These are phyloP conservation scores for Dicyrtomina minuta DNA, from an alignment of 2,888 invertebrate genomes.

Conservation along the genomic window DNA sequence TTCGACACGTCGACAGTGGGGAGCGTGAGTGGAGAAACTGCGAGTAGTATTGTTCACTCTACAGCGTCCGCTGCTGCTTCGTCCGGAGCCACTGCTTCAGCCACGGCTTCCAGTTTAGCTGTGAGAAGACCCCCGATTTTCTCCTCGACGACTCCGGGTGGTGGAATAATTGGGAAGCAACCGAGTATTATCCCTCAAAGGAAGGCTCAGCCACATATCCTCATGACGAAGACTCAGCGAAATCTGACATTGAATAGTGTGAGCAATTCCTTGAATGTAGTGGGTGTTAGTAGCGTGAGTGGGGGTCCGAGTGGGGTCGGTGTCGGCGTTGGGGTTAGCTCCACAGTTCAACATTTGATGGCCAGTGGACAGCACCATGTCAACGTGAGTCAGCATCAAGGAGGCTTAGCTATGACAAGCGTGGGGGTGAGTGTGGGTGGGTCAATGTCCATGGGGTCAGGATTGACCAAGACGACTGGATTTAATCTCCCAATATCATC, in stretches of 20 bases:
- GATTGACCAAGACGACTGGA: background rate
- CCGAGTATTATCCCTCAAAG: conserved; percentile 47
- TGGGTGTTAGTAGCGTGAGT: background rate
- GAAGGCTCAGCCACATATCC: conserved; percentile 51
- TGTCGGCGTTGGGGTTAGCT: too few relatives aligned
- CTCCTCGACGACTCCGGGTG: conserved; percentile 29
- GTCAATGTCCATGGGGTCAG: background rate
- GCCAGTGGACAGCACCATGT: too few relatives aligned
- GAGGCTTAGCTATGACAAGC: background rate
- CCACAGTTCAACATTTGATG: conserved; percentile 13
- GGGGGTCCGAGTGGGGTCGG: background rate
- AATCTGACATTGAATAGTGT: conserved; percentile 28
- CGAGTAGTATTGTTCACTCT: conserved; percentile 7
- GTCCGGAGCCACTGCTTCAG: conserved; percentile 41
- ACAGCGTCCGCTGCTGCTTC: background rate
- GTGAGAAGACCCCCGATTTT: conserved; percentile 36
- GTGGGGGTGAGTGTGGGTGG: background rate
- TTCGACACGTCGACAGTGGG: too few relatives aligned
- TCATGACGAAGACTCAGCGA: conserved; percentile 48
- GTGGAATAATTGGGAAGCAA: conserved; percentile 38
- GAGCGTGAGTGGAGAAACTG: too few relatives aligned
- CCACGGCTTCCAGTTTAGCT: conserved; percentile 45
- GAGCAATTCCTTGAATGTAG: background rate
- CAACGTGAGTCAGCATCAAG: background rate
- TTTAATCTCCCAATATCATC: conserved; percentile 31